Base-by-base conservation (phyloP, 2,888 invertebrate genomes). In the Idaea aversata region DNA sequence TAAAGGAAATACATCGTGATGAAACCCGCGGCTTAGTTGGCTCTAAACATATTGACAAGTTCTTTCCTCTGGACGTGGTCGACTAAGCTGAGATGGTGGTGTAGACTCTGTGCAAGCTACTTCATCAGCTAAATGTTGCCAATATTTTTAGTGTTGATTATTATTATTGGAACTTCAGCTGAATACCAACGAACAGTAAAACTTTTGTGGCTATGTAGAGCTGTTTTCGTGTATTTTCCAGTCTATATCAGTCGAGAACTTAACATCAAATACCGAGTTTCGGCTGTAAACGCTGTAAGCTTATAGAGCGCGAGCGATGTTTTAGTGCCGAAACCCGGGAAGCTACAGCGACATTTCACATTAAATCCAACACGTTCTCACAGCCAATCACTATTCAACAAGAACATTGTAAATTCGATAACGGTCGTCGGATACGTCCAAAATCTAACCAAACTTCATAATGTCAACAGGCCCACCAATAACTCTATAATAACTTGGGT, bases 381-480 rank as follows among this genome's bases (percentile, higher is more conserved):
- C 47, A 47, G 47, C 47, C 47, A 10, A 47, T 47, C 47, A 47
- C 47, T 47, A 47, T 47, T 47, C 47, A 47, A 47, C 10, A 10
- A 13, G 47, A 47, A 47, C 13, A 47, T 47, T 47, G 47, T 47
- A 47, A 47, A 47, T 10, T 10, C 47, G 10, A 10, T 47, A 47
- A 47, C 47, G 47, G 47, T 10, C 47, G 47, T 47, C 6, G 47
- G 47, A 47, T 47, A 47, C 47, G 47, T 47, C 47, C 47, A 47
- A 47, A 64, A 67, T 60, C 62, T 61, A 61, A 65, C 64, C 65
- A 69, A 69, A 69, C 68, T 70, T 68, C 60, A 67, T 69, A 70
- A 69, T 66, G 66, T 63, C 59, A 64, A 61, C 65, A 34, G 36
- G 70, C 64, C 70, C 67, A 67, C 68, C 66, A 71, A 70, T 72